Evolutionary conservation across 2,888 invertebrate species (phyloP), one percentile per base, ranked within the genome.

Genomic region (Dusona sp.): DNA sequence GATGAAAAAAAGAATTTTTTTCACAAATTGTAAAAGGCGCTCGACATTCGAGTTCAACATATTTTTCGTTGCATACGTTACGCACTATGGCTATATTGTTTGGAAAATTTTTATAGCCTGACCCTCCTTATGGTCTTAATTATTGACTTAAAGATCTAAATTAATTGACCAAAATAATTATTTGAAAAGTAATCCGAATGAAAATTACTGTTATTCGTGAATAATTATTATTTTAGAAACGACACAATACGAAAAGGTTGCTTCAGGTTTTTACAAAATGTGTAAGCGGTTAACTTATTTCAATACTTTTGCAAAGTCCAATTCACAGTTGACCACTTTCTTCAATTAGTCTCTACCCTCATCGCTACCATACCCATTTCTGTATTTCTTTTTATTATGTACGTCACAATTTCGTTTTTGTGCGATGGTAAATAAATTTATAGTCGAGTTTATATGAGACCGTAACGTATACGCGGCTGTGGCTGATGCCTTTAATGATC

Each of bases 401-500:
- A 25, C 25, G 16, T 54, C 29, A 74, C 42, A 61, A 74, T 61
- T 16, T 19, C 9, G 13, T 57, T 61, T 61, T 74, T 19, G 16
- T 16, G 42, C 25, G 61, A 74, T 74, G 61, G 38, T 57, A 74
- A 74, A 74, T 74, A 61, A 61, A 74, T 42, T 61, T 29, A 74
- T 74, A 42, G 4, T 74, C 61, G 9, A 65, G 45, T 45, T 65
- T 45, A 29, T 48, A 38, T 61, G 33, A 36, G 48, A 29, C 3
- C 33, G 51, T 36, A 73, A 42, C n/a, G 42, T 57, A 54, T 51
- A 25, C 65, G 48, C 48, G 22, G 36, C 78, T 67, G 51, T 38
- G 19, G 54, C 42, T 79, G 42, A 79, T 75, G 75, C 73, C 64
- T 51, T 67, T 74, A 74, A 78, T 65, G 82, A 65, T 36, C 45